phyloP scores from a whole-genome alignment of 2,113 vertebrate genomes.

The Shinisaurus crocodilurus region DNA sequence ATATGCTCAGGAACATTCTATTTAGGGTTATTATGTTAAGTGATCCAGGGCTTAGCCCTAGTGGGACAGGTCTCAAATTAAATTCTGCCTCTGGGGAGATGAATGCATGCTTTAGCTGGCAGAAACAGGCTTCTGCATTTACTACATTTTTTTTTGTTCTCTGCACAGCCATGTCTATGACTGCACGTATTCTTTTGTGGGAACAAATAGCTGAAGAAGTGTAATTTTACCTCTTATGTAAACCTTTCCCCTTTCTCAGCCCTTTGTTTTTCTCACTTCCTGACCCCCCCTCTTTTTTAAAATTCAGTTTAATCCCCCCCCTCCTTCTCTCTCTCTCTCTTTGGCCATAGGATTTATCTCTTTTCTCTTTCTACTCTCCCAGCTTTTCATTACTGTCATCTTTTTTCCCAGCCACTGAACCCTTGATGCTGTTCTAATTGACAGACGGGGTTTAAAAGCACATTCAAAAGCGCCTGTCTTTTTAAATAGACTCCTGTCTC shows the following conservation, averaged over 20 bases:
- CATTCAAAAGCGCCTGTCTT: slow-evolving; percentile 78
- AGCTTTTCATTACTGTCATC: slow-evolving; percentile 80
- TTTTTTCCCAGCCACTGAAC: slow-evolving; percentile 77
- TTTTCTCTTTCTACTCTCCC: slow-evolving; percentile 69
- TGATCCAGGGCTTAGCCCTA: not conserved
- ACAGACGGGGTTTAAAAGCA: slow-evolving; percentile 81
- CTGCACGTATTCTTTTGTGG: slow-evolving; percentile 28
- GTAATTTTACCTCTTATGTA: slow-evolving; percentile 29
- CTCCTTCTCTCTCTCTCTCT: not conserved
- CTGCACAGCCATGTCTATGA: slow-evolving; percentile 26
- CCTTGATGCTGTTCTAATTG: slow-evolving; percentile 80
- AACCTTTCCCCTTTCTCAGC: slow-evolving; percentile 19
- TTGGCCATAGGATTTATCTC: slow-evolving; percentile 61
- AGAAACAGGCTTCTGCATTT: slow-evolving; percentile 32
- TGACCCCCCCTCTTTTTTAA: not conserved
- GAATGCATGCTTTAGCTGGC: slow-evolving; percentile 24
- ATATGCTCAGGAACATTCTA: not conserved
- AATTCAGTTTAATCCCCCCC: slow-evolving; percentile 21
- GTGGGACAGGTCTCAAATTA: not conserved
- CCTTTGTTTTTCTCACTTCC: slow-evolving; percentile 27
- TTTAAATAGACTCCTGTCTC: slow-evolving; percentile 82
- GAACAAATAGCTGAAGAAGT: slow-evolving; percentile 36
- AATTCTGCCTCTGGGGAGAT: not conserved
- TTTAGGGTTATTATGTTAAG: no score
- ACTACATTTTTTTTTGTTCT: slow-evolving; percentile 36